Conservation (phyloP, 2,888 invertebrate genomes). For the Cartodere bifasciata region DNA sequence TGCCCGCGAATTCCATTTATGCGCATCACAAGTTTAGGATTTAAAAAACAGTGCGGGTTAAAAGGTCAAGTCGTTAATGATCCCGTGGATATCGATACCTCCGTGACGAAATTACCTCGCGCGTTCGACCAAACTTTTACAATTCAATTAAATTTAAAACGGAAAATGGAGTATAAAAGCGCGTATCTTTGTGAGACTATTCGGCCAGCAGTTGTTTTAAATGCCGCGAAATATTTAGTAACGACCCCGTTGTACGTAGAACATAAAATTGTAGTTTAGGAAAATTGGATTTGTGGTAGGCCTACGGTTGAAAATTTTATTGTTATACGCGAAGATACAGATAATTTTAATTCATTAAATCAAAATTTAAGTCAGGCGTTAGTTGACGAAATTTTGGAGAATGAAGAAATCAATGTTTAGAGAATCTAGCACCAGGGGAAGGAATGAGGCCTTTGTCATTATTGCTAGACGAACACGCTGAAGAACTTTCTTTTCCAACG, state of each 20-base stretch:
- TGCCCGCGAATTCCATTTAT: conserved; percentile 16
- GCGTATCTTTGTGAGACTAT: conserved; percentile 11
- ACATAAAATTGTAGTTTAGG: conserved; percentile 14
- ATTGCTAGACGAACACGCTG: conserved; percentile 29
- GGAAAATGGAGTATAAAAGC: conserved; percentile 15
- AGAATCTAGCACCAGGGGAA: too few relatives aligned
- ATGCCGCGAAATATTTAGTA: conserved; percentile 1
- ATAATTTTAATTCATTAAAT: too few relatives aligned
- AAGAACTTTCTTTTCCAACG: conserved; percentile 31
- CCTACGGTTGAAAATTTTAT: conserved; percentile 17
- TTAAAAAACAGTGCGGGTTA: conserved; percentile 19
- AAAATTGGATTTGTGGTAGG: conserved; percentile 13
- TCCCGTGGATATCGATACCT: conserved; percentile 16
- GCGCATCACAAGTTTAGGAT: conserved; percentile 11
- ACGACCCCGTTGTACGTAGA: conserved; percentile 9
- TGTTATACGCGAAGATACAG: too few relatives aligned
- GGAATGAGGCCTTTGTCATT: conserved; percentile 16
- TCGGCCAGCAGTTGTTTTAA: too few relatives aligned
- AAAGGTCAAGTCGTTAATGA: conserved; percentile 23
- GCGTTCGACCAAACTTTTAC: conserved; percentile 20
- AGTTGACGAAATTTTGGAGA: too few relatives aligned
- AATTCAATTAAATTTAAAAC: conserved; percentile 21
- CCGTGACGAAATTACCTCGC: conserved; percentile 17
- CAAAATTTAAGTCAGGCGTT: too few relatives aligned
- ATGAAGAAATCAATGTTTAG: too few relatives aligned